Conservation (phyloP, 1,140 invertebrate genomes). For the Calosoma granatense region DNA sequence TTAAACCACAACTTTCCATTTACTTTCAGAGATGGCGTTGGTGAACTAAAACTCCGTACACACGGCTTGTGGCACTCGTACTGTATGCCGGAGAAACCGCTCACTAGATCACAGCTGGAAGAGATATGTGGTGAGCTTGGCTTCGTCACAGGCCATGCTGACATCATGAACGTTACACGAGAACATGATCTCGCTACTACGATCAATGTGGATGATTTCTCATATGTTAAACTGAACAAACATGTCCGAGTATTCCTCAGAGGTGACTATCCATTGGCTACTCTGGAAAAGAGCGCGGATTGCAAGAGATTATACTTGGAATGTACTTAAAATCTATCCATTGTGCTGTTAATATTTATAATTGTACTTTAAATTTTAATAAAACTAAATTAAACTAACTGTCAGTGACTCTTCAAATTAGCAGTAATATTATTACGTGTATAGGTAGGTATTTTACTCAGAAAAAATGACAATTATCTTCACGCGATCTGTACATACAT, state of each 20-base stretch:
- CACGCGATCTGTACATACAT: too few species aligned
- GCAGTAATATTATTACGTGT: too few species aligned
- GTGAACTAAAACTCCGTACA: slow-evolving; percentile 42
- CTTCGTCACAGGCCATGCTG: slow-evolving; percentile 16
- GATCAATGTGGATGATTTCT: background rate
- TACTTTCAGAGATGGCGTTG: slow-evolving; percentile 35
- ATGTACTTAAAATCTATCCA: background rate
- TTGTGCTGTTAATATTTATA: too few species aligned
- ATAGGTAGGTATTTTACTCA: too few species aligned
- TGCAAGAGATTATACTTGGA: background rate
- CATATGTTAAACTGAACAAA: background rate
- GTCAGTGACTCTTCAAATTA: too few species aligned
- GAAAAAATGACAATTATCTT: too few species aligned
- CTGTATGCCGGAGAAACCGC: slow-evolving; percentile 38
- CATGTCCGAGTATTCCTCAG: background rate
- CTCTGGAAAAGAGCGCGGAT: background rate
- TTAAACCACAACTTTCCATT: slow-evolving; percentile 10
- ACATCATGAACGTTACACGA: background rate
- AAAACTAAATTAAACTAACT: too few species aligned
- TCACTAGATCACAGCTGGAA: slow-evolving; percentile 30
- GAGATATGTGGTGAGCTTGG: slow-evolving; percentile 36
- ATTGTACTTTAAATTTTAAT: too few species aligned
- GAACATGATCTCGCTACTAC: background rate
- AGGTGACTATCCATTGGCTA: background rate
- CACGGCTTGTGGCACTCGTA: slow-evolving; percentile 49